These are phyloP conservation scores for Octomys mimax DNA, from an alignment of 2,797 vertebrate species.

Conservation along the genomic window DNA sequence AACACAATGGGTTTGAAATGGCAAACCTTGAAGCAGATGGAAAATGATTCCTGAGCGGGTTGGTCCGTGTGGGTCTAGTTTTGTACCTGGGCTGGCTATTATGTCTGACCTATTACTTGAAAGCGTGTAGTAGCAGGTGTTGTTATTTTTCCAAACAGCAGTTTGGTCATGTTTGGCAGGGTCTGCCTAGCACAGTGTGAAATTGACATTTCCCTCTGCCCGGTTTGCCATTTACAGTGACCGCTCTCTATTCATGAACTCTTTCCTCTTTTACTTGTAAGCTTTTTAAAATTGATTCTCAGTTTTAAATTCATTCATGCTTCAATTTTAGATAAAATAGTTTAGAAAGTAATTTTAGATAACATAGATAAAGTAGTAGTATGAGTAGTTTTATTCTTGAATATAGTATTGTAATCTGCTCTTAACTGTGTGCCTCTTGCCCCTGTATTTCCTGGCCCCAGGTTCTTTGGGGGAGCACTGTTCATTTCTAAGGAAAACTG, in stretches of 20 bases:
- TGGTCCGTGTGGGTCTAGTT: background rate
- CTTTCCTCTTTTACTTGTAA: constrained; percentile 17
- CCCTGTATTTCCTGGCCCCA: background rate
- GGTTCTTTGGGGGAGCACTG: background rate
- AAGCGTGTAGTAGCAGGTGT: constrained; percentile 46
- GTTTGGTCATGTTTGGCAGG: constrained; percentile 34
- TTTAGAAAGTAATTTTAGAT: constrained; percentile 22
- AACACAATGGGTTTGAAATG: constrained; percentile 44
- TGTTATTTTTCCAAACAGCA: constrained; percentile 62
- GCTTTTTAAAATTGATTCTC: constrained; percentile 48
- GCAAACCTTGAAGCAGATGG: constrained; percentile 14
- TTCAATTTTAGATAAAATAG: constrained; percentile 46
- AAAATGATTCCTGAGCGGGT: constrained; percentile 2
- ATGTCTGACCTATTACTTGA: constrained; percentile 34
- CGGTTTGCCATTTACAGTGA: constrained; percentile 53
- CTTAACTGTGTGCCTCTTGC: background rate
- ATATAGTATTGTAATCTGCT: background rate
- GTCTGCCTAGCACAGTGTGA: constrained; percentile 57
- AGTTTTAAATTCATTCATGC: constrained; percentile 62
- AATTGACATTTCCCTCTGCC: constrained; percentile 71
- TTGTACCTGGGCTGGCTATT: background rate
- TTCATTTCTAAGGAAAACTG: constrained; percentile 41
- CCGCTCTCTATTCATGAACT: constrained; percentile 55
- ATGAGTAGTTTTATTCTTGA: background rate
- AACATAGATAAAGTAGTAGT: background rate